phyloP scores from a whole-genome alignment of 2,888 invertebrate genomes.

The Drosophila pseudotalamancana region DNA sequence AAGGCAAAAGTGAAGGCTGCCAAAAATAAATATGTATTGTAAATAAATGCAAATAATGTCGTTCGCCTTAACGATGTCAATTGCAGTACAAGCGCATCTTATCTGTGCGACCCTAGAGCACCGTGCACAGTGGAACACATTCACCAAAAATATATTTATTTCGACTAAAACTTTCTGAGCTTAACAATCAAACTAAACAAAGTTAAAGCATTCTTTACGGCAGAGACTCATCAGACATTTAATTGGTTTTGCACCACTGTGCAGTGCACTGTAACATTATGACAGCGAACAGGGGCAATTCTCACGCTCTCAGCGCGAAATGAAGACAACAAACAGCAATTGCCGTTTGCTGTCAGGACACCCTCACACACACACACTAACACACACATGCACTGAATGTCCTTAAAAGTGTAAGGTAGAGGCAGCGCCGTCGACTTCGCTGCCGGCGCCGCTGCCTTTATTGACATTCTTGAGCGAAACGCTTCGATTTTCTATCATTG shows the following conservation, averaged over 20 bases:
- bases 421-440: constrained; percentile 3
- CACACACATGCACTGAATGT: background rate
- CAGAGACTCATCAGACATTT: too few relatives aligned
- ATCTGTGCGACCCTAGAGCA: constrained; percentile 34
- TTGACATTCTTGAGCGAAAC: constrained; percentile 67
- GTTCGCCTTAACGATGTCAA: constrained; percentile 68
- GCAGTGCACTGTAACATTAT: constrained; percentile 8
- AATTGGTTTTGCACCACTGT: constrained; percentile 15
- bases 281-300: constrained; percentile 18
- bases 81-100: constrained; percentile 53
- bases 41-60: constrained; percentile 68
- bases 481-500: constrained; percentile 60
- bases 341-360: constrained; percentile 55
- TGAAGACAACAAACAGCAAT: constrained; percentile 67
- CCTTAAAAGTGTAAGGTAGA: background rate
- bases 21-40: constrained; percentile 33
- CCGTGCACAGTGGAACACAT: constrained; percentile 37
- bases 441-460: constrained; percentile 48
- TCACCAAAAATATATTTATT: too few relatives aligned
- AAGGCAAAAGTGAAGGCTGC: constrained; percentile 13
- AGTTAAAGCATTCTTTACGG: too few relatives aligned
- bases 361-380: constrained; percentile 10
- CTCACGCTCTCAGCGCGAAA: constrained; percentile 41
- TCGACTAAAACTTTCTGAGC: too few relatives aligned
- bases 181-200: background rate